These are phyloP conservation scores for Pediacus dermestoides DNA, from an alignment of 2,888 invertebrate genomes.

Conservation along the genomic window DNA sequence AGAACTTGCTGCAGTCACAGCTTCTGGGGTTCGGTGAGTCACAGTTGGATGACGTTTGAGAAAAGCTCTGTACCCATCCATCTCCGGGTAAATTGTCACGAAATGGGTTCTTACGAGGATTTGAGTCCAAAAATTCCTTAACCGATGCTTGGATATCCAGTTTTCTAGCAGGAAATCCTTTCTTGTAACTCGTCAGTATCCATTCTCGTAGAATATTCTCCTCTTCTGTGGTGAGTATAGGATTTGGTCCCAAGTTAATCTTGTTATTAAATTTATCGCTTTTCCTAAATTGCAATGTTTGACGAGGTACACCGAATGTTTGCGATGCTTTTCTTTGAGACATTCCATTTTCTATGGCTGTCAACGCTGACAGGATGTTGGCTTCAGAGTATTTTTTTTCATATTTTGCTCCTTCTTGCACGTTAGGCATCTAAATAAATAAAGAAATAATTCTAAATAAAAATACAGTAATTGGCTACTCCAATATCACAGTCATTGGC, in stretches of 20 bases:
- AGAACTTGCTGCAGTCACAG: slow-evolving; percentile 26
- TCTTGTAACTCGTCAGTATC: slow-evolving; percentile 14
- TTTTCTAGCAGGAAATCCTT: slow-evolving; percentile 13
- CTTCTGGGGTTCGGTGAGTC: slow-evolving; percentile 21
- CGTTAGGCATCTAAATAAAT: slow-evolving; percentile 3
- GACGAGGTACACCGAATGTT: slow-evolving; percentile 16
- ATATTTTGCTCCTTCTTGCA: slow-evolving; percentile 3
- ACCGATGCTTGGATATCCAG: slow-evolving; percentile 11
- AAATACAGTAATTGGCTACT: not conserved
- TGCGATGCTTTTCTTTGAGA: slow-evolving; percentile 17
- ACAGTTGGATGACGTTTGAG: slow-evolving; percentile 13
- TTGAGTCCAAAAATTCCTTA: too few relatives aligned
- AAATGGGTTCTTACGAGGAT: slow-evolving; percentile 2
- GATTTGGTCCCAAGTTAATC: slow-evolving; percentile 13
- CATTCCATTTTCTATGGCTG: slow-evolving; percentile 18
- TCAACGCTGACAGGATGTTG: slow-evolving; percentile 14
- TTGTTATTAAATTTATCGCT: slow-evolving; percentile 7
- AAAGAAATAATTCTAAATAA: too few relatives aligned
- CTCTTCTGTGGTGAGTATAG: slow-evolving; percentile 20
- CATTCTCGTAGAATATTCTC: slow-evolving; percentile 18
- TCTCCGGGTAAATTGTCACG: slow-evolving; percentile 4
- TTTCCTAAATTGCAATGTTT: slow-evolving; percentile 12
- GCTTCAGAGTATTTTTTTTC: slow-evolving; percentile 14
- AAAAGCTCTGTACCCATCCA: slow-evolving; percentile 9
- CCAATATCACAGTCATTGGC: slow-evolving; percentile 1